These are phyloP conservation scores for Philereme vetulata DNA, from an alignment of 2,888 invertebrate genomes.

Conservation along the genomic window DNA sequence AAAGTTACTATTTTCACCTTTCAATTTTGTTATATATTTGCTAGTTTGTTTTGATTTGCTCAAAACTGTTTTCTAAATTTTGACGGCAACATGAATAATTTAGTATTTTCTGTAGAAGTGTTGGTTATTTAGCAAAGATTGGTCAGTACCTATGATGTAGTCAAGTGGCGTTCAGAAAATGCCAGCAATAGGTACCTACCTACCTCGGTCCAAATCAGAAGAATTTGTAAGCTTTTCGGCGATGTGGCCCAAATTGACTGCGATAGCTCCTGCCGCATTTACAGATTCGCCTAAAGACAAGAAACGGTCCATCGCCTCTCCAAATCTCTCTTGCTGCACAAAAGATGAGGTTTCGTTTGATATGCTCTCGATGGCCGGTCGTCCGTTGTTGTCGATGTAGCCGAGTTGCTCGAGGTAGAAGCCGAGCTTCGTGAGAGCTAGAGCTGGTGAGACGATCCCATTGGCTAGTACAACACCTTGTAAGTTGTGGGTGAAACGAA, in stretches of 20 bases:
- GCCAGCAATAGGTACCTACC: not conserved
- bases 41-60: no score
- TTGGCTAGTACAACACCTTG: slow-evolving; percentile 92
- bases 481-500: slow-evolving; percentile 85
- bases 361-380: slow-evolving; percentile 78
- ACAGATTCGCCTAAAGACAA: slow-evolving; percentile 83
- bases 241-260: slow-evolving; percentile 86
- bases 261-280: slow-evolving; percentile 85
- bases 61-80: no score
- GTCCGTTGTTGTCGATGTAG: slow-evolving; percentile 87
- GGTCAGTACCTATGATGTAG: no score
- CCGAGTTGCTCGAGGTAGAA: slow-evolving; percentile 80
- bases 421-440: slow-evolving; percentile 65
- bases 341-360: slow-evolving; percentile 78
- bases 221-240: slow-evolving; percentile 60
- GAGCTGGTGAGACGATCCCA: slow-evolving; percentile 90
- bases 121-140: no score
- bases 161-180: no score
- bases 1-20: no score
- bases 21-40: no score
- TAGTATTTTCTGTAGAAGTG: no score
- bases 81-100: no score
- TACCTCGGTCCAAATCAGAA: slow-evolving; percentile 25
- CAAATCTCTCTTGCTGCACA: slow-evolving; percentile 79
- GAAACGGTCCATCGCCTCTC: slow-evolving; percentile 86